phyloP scores from a whole-genome alignment of 2,888 invertebrate species.

The Oligia latruncula region DNA sequence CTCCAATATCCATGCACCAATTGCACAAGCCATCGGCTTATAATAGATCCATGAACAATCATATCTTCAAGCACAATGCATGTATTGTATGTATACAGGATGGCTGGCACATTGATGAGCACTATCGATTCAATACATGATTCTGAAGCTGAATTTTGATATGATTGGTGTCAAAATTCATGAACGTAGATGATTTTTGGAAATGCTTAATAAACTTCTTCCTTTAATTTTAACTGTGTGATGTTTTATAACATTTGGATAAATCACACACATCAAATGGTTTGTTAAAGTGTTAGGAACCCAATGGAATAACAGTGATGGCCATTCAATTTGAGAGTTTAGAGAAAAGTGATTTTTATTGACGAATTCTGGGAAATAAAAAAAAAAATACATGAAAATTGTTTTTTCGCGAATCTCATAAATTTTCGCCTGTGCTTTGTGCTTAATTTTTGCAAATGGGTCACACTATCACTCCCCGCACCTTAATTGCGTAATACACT shows the following conservation, averaged over 20 bases:
- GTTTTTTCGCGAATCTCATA: background rate
- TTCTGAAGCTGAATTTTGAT: background rate
- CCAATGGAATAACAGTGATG: background rate
- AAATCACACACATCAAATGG: background rate
- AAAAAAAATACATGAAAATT: background rate
- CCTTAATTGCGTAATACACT: no score
- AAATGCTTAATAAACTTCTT: background rate
- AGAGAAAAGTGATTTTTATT: background rate
- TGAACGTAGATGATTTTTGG: background rate
- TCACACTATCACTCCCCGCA: background rate
- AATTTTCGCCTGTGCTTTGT: background rate
- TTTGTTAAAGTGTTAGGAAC: background rate
- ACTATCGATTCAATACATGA: background rate
- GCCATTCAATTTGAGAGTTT: background rate
- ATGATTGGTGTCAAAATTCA: background rate
- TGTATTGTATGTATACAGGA: background rate
- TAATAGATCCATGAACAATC: slow-evolving; percentile 10
- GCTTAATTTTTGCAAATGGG: background rate
- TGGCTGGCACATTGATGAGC: background rate
- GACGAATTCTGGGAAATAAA: background rate
- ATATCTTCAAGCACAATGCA: slow-evolving; percentile 29
- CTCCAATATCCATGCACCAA: background rate
- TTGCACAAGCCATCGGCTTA: background rate
- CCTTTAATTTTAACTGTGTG: background rate
- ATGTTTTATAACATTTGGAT: background rate